Conservation (phyloP, 2,888 invertebrate species). For the Aphodius granarius region DNA sequence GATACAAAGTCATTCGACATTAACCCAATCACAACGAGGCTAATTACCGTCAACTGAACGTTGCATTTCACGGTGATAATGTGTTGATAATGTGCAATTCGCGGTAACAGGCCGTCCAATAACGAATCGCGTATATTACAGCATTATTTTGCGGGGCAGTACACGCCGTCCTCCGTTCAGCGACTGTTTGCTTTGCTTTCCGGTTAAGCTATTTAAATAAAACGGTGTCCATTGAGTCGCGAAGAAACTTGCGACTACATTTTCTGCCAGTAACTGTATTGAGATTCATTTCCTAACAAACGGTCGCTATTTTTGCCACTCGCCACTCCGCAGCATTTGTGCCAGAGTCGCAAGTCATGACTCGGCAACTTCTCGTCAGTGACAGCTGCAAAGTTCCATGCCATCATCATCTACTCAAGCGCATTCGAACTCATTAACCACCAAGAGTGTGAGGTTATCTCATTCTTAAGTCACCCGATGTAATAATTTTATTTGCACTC, state of each 20-base stretch:
- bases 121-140: neutral
- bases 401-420: slow-evolving; percentile 10
- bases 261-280: slow-evolving; percentile 7
- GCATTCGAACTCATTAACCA: slow-evolving; percentile 19
- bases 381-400: slow-evolving; percentile 1
- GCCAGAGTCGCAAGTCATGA: slow-evolving; percentile 12
- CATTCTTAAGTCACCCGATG: neutral
- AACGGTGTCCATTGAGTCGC: neutral
- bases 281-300: slow-evolving; percentile 11
- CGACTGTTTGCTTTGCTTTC: slow-evolving; percentile 8
- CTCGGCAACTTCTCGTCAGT: slow-evolving; percentile 2
- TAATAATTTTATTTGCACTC: slow-evolving; percentile 5
- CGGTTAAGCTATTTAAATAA: slow-evolving; percentile 8
- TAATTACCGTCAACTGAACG: neutral
- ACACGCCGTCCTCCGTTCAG: neutral
- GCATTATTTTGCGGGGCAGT: neutral
- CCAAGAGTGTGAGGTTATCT: slow-evolving; percentile 14
- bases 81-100: neutral
- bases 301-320: neutral
- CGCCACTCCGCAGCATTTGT: neutral
- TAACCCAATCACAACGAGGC: neutral
- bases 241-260: neutral
- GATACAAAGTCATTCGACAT: neutral
- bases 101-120: neutral
- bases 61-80: neutral